Percentiles rank a stretch among this genome's conserved stretches.
Conservation (phyloP, 2,888 invertebrate species). For the Andrena praecox region DNA sequence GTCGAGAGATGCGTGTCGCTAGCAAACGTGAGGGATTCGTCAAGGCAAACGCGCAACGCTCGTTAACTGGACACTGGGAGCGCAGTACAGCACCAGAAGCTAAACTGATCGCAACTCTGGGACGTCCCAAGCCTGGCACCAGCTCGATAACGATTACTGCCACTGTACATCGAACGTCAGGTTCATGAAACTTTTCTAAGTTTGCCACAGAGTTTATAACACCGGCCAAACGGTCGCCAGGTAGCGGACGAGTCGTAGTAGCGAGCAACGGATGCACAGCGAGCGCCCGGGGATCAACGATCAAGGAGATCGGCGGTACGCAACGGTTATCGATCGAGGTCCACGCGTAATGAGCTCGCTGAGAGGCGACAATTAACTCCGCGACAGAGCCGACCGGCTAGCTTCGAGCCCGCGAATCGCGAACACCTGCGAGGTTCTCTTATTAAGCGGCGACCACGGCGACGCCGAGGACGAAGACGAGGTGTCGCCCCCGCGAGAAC, state of each 20-base stretch:
- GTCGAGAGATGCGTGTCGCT: constrained; percentile 50
- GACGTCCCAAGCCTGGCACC: background rate
- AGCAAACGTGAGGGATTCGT: too few relatives aligned
- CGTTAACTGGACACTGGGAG: too few relatives aligned
- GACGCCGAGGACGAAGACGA: constrained; percentile 65
- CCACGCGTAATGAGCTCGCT: background rate
- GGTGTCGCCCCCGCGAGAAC: constrained; percentile 72
- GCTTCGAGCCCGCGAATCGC: constrained; percentile 37
- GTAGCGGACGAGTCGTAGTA: too few relatives aligned
- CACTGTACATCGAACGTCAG: background rate
- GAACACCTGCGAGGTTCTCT: constrained; percentile 65
- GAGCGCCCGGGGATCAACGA: constrained; percentile 2
- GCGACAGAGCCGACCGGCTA: background rate
- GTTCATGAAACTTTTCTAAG: background rate
- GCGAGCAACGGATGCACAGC: background rate
- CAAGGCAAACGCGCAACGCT: too few relatives aligned
- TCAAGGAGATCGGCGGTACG: background rate
- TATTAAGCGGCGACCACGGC: constrained; percentile 32
- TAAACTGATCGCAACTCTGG: too few relatives aligned
- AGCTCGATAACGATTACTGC: background rate
- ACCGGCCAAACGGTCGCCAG: too few relatives aligned
- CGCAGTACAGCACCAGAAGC: too few relatives aligned
- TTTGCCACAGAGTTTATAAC: too few relatives aligned
- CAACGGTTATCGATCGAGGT: constrained; percentile 3
- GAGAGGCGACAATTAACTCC: constrained; percentile 20